Conservation (phyloP, 2,797 vertebrate species). For the Lepus townsendii region DNA sequence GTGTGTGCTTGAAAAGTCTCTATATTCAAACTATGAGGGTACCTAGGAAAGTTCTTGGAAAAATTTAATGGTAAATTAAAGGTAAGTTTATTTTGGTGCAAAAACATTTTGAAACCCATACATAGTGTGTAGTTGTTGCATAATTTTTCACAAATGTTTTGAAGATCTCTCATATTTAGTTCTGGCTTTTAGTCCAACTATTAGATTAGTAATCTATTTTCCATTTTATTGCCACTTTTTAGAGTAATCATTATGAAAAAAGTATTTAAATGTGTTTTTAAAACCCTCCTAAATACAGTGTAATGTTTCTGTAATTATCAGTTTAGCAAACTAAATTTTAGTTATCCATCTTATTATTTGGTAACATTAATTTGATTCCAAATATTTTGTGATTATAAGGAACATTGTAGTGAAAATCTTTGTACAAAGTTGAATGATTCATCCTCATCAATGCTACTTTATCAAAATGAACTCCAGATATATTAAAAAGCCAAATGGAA, state of each 20-base stretch:
- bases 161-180: neutral
- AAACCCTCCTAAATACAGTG: neutral
- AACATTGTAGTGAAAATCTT: constrained; percentile 9
- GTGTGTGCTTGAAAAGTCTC: neutral
- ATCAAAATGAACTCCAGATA: no score
- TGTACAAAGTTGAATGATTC: neutral
- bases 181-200: neutral
- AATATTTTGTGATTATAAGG: constrained; percentile 9
- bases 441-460: no score
- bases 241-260: neutral
- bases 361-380: neutral
- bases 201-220: neutral
- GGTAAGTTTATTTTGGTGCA: no score
- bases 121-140: no score
- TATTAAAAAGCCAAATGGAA: no score
- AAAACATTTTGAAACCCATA: no score
- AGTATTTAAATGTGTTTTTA: neutral
- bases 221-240: neutral
- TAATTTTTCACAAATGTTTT: no score
- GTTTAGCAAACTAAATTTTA: constrained; percentile 6
- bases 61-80: no score
- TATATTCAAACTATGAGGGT: neutral
- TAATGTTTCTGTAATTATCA: constrained; percentile 7
- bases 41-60: no score
- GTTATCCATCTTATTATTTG: constrained; percentile 18